Evolutionary conservation across 2,888 invertebrate species (phyloP), one percentile per base, ranked within the genome.

Genomic region (Crepidodera aurea): DNA sequence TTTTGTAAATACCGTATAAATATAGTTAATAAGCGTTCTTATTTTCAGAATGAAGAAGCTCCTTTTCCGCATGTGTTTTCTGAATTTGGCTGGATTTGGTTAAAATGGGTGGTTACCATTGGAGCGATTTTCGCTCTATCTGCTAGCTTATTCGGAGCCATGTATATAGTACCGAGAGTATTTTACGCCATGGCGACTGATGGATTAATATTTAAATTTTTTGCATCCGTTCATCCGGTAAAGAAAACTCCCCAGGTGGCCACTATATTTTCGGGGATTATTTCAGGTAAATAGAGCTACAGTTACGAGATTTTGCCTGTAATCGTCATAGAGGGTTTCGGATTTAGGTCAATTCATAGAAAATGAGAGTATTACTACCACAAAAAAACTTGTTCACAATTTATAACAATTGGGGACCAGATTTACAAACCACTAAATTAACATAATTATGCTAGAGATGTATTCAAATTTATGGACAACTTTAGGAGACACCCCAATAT

Each of bases 131-230:
- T 91, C 72, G 95, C 93, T 0, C 84, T 96, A 10, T 84, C 90
- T 55, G 87, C 94, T 76, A 94, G 92, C 76, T 82, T 94, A 25
- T 86, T 92, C 69, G 94, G 94, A 0, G 87, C 90, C 0, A 85
- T 95, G 81, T 94, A 90, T 74, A 91, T 93, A 0, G 78, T 94
- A 62, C 92, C 94, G 0, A 84, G 95, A 15, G 86, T 94, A 18
- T 86, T 91, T 67, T 94, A 94, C 77, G 88, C 93, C 0, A 95
- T 96, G 94, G 89, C 94, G 0, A 85, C 87, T 1, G 95, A 95
- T 74, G 93, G 94, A 0, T 81, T 95, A 5, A 82, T 95, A 44
- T 90, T 92, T 76, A 84, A 85, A 57, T 86, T 86, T 79, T 84
- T 94, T 72, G 88, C 90, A 4, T 86, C 84, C 67, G 85, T 96